Evolutionary conservation across 1,140 invertebrate genomes (phyloP).

Genomic region (Arctopsyche grandis): DNA sequence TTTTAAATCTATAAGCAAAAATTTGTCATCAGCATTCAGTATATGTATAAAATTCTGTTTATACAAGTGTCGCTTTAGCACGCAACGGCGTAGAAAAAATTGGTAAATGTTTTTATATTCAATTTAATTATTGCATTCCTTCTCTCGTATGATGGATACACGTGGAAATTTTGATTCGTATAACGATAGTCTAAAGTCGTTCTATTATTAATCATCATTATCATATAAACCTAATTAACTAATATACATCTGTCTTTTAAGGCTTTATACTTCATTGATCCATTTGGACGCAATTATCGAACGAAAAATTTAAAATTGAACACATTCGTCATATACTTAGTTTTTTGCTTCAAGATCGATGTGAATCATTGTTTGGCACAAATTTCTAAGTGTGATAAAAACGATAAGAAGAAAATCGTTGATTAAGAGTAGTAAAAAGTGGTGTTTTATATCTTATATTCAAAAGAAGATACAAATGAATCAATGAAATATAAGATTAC

Average conservation of each 20-base stretch:
- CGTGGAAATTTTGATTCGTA: slow-evolving; percentile 23
- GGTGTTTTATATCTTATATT: no score
- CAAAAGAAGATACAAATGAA: slow-evolving; percentile 18
- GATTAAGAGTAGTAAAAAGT: not conserved
- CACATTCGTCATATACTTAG: not conserved
- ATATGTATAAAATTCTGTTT: slow-evolving; percentile 9
- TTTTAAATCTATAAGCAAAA: not conserved
- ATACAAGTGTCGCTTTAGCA: not conserved
- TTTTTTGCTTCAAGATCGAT: not conserved
- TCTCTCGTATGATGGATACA: not conserved
- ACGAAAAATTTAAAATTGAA: not conserved
- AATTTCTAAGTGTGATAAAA: not conserved
- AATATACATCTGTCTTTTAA: slow-evolving; percentile 47
- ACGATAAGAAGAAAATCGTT: not conserved
- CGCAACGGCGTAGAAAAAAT: no score
- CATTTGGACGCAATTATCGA: slow-evolving; percentile 51
- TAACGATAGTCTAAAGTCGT: not conserved
- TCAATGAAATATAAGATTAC: slow-evolving; percentile 40
- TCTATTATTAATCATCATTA: not conserved
- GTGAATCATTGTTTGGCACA: slow-evolving; percentile 30
- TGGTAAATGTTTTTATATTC: slow-evolving; percentile 1
- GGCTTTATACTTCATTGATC: slow-evolving; percentile 54
- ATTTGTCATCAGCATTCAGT: not conserved
- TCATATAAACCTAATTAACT: slow-evolving; percentile 36
- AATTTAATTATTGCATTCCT: no score